Percentiles rank a stretch among this genome's conserved stretches.
phyloP scores from a whole-genome alignment of 92 coral and sea anemone species.

The Zoanthus gigantus region DNA sequence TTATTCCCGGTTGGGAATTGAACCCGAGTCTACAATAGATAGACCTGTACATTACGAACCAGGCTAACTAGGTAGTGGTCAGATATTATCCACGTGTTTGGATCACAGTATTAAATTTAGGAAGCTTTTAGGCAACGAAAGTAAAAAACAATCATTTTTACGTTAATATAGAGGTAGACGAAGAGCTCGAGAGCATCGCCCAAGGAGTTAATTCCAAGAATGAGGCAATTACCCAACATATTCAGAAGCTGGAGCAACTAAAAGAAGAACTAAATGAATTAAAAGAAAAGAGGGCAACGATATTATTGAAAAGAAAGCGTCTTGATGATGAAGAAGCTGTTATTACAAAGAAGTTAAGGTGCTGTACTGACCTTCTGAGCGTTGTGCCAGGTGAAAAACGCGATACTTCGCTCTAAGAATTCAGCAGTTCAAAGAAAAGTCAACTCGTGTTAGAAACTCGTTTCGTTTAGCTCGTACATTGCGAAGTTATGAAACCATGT shows the following conservation, averaged over 20 bases:
- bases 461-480: too few relatives aligned
- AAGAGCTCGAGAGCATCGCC: not conserved
- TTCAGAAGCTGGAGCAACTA: slow-evolving; percentile 7
- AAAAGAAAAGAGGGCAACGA: not conserved
- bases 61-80: too few relatives aligned
- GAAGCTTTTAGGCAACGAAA: too few relatives aligned
- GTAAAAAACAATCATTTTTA: not conserved
- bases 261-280: slow-evolving; percentile 13
- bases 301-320: slow-evolving; percentile 8
- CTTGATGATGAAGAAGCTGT: slow-evolving; percentile 5
- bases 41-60: too few relatives aligned
- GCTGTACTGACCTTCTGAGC: not conserved
- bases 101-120: too few relatives aligned
- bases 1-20: too few relatives aligned
- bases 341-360: not conserved
- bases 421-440: too few relatives aligned
- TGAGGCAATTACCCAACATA: slow-evolving; percentile 5
- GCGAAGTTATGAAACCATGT: too few relatives aligned
- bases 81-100: too few relatives aligned
- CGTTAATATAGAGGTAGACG: slow-evolving; percentile 2
- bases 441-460: too few relatives aligned
- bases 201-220: not conserved
- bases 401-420: too few relatives aligned
- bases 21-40: too few relatives aligned
- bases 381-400: not conserved